Conservation (phyloP, 2,113 vertebrate species). For the Vireo altiloquus region DNA sequence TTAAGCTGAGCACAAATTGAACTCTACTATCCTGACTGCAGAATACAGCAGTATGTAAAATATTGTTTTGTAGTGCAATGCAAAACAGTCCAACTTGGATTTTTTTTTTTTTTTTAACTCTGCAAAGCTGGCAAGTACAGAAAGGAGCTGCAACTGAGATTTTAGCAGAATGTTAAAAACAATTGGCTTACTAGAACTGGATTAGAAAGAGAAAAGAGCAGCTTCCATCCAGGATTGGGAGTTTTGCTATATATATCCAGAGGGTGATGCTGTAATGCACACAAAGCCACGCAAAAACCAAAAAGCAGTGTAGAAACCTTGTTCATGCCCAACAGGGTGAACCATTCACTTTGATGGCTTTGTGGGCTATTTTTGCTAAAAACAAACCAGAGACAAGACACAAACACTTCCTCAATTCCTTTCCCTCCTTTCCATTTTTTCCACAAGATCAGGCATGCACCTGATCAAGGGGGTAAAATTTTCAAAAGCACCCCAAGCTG, state of each 20-base stretch:
- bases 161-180: background rate
- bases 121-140: background rate
- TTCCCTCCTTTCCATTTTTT: background rate
- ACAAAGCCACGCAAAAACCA: background rate
- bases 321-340: background rate
- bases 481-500: background rate
- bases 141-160: background rate
- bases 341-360: background rate
- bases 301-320: background rate
- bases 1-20: background rate
- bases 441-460: background rate
- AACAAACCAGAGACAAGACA: background rate
- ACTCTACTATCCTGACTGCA: background rate
- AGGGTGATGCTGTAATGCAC: background rate
- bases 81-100: background rate
- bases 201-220: background rate
- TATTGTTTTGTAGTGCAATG: background rate
- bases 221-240: background rate
- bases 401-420: background rate
- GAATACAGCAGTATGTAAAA: background rate
- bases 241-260: background rate
- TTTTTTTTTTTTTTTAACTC: background rate
- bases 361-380: background rate
- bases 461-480: background rate
- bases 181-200: background rate